phyloP scores from a whole-genome alignment of 2,797 vertebrate genomes.

The Oryzias sinensis region DNA sequence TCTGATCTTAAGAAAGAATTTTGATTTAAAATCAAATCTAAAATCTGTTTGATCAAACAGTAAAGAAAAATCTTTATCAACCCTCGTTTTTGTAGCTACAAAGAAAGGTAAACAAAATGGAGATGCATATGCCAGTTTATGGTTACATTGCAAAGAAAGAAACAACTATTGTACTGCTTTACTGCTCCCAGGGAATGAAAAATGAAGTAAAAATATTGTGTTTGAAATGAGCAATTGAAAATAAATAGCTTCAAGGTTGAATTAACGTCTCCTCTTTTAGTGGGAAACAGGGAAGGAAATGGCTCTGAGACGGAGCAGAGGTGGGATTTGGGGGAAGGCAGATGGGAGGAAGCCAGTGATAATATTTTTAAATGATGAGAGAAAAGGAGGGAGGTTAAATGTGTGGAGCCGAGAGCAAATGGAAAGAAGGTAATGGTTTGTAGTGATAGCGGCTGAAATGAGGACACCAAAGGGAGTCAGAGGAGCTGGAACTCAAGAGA shows the following conservation, averaged over 20 bases:
- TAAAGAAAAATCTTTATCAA: background rate
- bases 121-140: slow-evolving; percentile 25
- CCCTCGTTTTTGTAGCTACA: slow-evolving; percentile 10
- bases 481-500: slow-evolving; percentile 4
- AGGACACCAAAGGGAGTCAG: slow-evolving; percentile 19
- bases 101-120: slow-evolving; percentile 14
- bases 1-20: slow-evolving; percentile 8
- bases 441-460: slow-evolving; percentile 34
- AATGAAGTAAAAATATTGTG: slow-evolving; percentile 48
- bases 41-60: slow-evolving; percentile 8
- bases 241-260: slow-evolving; percentile 34
- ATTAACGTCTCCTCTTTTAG: slow-evolving; percentile 29
- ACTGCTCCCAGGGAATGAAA: slow-evolving; percentile 29
- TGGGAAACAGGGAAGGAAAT: slow-evolving; percentile 31
- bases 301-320: slow-evolving; percentile 17
- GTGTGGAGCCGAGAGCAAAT: slow-evolving; percentile 35
- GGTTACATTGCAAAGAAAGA: slow-evolving; percentile 22
- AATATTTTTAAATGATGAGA: slow-evolving; percentile 46
- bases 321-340: slow-evolving; percentile 12
- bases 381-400: slow-evolving; percentile 42
- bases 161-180: slow-evolving; percentile 21
- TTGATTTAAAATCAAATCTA: background rate
- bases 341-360: slow-evolving; percentile 44
- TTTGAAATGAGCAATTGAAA: slow-evolving; percentile 39
- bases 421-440: slow-evolving; percentile 43